These are phyloP conservation scores for Triops longicaudatus DNA, from an alignment of 1,140 invertebrate genomes.

Conservation along the genomic window DNA sequence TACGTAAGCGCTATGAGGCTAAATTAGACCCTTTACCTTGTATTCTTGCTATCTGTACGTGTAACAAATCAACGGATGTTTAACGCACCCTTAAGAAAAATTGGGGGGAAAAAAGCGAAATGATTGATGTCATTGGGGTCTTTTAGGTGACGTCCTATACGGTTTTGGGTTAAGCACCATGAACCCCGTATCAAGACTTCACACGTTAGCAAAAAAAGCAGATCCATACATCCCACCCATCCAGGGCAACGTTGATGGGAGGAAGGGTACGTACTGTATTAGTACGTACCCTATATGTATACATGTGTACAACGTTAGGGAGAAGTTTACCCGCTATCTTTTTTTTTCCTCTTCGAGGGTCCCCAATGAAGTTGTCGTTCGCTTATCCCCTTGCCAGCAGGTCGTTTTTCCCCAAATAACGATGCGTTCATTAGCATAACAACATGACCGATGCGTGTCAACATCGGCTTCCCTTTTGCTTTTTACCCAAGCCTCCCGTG, in stretches of 20 bases:
- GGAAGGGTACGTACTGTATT: not conserved
- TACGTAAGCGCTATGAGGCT: no score
- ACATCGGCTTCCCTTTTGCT: not conserved
- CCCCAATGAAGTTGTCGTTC: not conserved
- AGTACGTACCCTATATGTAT: no score
- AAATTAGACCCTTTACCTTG: no score
- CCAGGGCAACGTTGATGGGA: not conserved
- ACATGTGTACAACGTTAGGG: not conserved
- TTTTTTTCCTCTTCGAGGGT: no score
- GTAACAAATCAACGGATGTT: not conserved
- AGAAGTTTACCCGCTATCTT: not conserved
- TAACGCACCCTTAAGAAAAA: not conserved
- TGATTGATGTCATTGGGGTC: slow-evolving; percentile 4
- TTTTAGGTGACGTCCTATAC: not conserved
- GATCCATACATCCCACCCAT: not conserved
- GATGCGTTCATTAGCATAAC: slow-evolving; percentile 8
- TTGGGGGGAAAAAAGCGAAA: not conserved
- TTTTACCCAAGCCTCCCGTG: not conserved
- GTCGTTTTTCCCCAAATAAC: slow-evolving; percentile 4
- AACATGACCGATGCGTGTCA: slow-evolving; percentile 14
- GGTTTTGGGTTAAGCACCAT: not conserved
- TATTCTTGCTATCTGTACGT: no score
- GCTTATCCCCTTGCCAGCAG: slow-evolving; percentile 9
- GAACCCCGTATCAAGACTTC: not conserved
- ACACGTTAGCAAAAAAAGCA: not conserved